These are phyloP conservation scores for Distichodus sexfasciatus DNA, from an alignment of 2,797 vertebrate genomes.

Conservation along the genomic window DNA sequence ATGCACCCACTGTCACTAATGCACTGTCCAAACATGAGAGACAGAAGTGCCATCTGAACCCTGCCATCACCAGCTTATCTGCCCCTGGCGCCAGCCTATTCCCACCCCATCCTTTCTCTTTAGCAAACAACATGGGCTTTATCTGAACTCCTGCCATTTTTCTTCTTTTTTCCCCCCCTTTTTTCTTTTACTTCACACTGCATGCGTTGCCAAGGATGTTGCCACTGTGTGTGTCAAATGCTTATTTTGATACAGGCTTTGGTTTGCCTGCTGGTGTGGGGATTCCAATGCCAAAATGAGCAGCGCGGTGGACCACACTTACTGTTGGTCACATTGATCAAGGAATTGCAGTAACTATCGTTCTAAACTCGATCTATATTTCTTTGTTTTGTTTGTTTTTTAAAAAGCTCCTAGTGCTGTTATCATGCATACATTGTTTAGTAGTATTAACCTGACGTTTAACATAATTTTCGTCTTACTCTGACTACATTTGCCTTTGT, in stretches of 20 bases:
- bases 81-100: constrained; percentile 18
- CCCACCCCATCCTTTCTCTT: not conserved
- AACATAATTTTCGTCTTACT: not conserved
- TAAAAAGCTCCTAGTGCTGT: constrained; percentile 23
- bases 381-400: constrained; percentile 3
- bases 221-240: constrained; percentile 61
- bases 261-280: constrained; percentile 70
- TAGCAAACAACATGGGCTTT: constrained; percentile 20
- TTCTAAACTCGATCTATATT: constrained; percentile 51
- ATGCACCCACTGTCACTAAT: constrained; percentile 37
- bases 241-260: constrained; percentile 75
- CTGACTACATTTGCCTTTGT: not conserved
- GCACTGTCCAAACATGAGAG: constrained; percentile 25
- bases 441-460: not conserved
- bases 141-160: constrained; percentile 36
- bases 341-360: constrained; percentile 59
- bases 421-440: not conserved
- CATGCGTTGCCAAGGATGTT: constrained; percentile 45
- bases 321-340: constrained; percentile 60
- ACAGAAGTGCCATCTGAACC: not conserved
- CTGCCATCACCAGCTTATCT: constrained; percentile 26
- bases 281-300: constrained; percentile 69
- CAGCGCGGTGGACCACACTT: constrained; percentile 47
- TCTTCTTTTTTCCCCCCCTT: not conserved
- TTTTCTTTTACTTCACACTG: constrained; percentile 7